A percentile compares a stretch with the other conserved stretches of the same genome.
Evolutionary conservation across 2,888 invertebrate genomes (phyloP).

Genomic region (Sisyra nigra): DNA sequence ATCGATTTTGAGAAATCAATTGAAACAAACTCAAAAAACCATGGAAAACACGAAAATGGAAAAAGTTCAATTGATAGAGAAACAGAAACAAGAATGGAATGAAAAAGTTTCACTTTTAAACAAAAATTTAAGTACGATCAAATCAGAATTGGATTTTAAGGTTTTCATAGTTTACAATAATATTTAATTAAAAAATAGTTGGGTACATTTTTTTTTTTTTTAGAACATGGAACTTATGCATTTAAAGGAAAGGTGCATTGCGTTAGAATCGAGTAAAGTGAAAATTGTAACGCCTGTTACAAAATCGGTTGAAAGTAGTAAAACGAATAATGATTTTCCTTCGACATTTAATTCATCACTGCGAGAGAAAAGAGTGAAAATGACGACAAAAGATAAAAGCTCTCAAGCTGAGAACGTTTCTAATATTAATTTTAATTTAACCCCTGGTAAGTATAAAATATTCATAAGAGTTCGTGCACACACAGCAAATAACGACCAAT

Average conservation of each 20-base stretch:
- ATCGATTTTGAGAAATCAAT: slow-evolving; percentile 5
- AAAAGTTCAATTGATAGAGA: slow-evolving; percentile 5
- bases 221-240: not conserved
- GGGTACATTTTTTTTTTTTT: not conserved
- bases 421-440: too few relatives aligned
- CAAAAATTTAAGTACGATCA: not conserved
- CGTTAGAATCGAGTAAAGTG: not conserved
- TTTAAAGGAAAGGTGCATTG: not conserved
- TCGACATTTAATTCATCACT: not conserved
- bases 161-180: too few relatives aligned
- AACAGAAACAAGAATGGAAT: slow-evolving; percentile 5
- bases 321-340: not conserved
- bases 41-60: slow-evolving; percentile 2
- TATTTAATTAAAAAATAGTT: not conserved
- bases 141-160: slow-evolving; percentile 5
- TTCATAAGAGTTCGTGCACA: too few relatives aligned
- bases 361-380: not conserved
- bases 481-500: too few relatives aligned
- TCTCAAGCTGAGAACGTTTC: too few relatives aligned
- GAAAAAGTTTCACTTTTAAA: slow-evolving; percentile 3
- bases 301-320: not conserved
- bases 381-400: too few relatives aligned
- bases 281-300: not conserved
- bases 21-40: slow-evolving; percentile 5
- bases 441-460: too few relatives aligned